Conservation (phyloP, 2,888 invertebrate genomes). For the Pheosia gnoma region DNA sequence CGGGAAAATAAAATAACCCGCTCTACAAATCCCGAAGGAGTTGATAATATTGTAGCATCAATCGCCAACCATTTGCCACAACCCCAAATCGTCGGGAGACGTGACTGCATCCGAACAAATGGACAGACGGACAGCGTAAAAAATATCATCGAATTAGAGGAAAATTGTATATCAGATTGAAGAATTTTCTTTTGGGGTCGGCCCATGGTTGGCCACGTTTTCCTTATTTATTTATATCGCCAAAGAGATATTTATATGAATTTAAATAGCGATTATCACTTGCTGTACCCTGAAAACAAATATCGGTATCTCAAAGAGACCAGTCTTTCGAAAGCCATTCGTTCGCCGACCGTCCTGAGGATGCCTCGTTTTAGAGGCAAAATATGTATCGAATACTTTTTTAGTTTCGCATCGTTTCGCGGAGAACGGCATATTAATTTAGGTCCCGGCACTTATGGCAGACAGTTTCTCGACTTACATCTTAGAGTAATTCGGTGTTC, state of each 20-base stretch:
- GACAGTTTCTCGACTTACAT: too few relatives aligned
- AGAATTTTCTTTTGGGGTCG: constrained; percentile 2
- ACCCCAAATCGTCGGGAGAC: constrained; percentile 1
- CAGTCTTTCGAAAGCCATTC: too few relatives aligned
- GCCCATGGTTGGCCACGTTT: not conserved
- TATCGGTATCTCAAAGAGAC: too few relatives aligned
- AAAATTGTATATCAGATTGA: constrained; percentile 28
- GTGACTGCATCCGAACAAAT: not conserved
- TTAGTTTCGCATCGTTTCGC: too few relatives aligned
- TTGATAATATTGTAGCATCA: constrained; percentile 1
- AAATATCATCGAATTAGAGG: constrained; percentile 32
- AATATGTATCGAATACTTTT: too few relatives aligned
- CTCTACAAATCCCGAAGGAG: not conserved
- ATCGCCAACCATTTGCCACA: constrained; percentile 1
- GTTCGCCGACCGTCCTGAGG: too few relatives aligned
- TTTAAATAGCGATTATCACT: too few relatives aligned
- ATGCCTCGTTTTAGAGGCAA: too few relatives aligned
- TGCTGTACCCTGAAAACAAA: too few relatives aligned
- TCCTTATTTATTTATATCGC: not conserved
- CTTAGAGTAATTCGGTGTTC: too few relatives aligned
- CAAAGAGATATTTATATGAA: not conserved
- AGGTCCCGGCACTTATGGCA: too few relatives aligned
- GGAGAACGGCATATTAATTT: too few relatives aligned
- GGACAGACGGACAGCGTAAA: constrained; percentile 17
- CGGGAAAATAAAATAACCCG: not conserved